Conservation (phyloP, 2,797 vertebrate species). For the Pipistrellus pipistrellus region DNA sequence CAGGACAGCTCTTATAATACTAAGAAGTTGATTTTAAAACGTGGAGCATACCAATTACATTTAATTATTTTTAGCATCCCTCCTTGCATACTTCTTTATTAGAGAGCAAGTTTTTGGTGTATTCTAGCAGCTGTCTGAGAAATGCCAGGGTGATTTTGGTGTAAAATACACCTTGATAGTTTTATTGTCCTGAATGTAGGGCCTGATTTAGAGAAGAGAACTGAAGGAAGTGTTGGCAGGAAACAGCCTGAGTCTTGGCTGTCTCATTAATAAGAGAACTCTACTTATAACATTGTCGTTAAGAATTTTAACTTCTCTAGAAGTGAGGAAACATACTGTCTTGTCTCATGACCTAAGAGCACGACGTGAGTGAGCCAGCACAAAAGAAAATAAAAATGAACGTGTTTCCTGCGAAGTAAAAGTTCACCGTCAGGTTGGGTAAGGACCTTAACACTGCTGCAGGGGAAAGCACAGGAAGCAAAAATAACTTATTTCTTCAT, state of each 20-base stretch:
- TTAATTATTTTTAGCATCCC: constrained; percentile 59
- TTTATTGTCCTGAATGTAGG: constrained; percentile 41
- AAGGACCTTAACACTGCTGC: neutral
- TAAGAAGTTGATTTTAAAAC: constrained; percentile 40
- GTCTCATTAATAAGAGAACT: constrained; percentile 20
- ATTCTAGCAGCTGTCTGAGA: constrained; percentile 2
- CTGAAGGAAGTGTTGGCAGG: neutral
- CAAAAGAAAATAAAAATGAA: neutral
- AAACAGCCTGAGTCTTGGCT: neutral
- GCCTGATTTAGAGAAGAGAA: neutral
- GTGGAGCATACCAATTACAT: constrained; percentile 1
- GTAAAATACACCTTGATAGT: neutral
- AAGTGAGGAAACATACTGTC: neutral
- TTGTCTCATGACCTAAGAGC: constrained; percentile 18
- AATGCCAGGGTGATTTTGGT: neutral
- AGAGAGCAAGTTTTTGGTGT: neutral
- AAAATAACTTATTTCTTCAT: constrained; percentile 28
- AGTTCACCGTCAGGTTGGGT: constrained; percentile 37
- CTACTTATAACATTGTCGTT: constrained; percentile 12
- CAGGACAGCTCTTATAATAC: neutral
- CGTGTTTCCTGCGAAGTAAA: constrained; percentile 66
- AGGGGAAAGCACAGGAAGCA: constrained; percentile 56
- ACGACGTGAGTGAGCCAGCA: constrained; percentile 15
- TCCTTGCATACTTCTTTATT: constrained; percentile 36
- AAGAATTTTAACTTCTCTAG: constrained; percentile 46